A percentile compares a stretch with the other conserved stretches of the same genome.
Evolutionary conservation across 1,140 invertebrate species (phyloP).

Genomic region (Ceratina calcarata): DNA sequence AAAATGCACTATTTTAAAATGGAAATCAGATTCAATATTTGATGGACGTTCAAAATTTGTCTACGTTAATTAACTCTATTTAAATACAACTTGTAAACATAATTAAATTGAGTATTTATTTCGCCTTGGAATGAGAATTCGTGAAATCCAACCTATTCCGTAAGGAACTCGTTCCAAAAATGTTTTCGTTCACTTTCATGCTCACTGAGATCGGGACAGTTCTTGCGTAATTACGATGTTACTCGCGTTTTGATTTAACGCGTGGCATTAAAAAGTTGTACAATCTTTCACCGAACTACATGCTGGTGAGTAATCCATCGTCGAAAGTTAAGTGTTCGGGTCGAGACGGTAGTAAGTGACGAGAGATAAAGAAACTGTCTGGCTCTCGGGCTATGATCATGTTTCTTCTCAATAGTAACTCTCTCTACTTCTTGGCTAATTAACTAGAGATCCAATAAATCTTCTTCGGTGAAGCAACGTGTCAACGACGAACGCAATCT

Average conservation of each 20-base stretch:
- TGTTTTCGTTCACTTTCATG: not conserved
- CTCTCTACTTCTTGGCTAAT: not conserved
- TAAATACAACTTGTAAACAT: too few relatives aligned
- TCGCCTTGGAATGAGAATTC: not conserved
- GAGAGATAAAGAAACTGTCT: not conserved
- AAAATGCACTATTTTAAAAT: not conserved
- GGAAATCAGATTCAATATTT: not conserved
- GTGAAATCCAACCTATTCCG: not conserved
- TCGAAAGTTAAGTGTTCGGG: not conserved
- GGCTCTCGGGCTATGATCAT: not conserved
- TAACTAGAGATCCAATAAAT: not conserved
- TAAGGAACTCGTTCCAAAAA: not conserved
- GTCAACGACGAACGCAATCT: too few relatives aligned
- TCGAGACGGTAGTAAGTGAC: too few relatives aligned
- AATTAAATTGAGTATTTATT: too few relatives aligned
- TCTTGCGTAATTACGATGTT: slow-evolving; percentile 23
- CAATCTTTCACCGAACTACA: not conserved
- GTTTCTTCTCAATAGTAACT: not conserved
- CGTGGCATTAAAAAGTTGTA: not conserved
- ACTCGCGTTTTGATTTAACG: not conserved
- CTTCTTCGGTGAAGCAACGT: not conserved
- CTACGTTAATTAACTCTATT: not conserved
- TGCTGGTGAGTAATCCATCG: not conserved
- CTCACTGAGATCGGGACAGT: not conserved
- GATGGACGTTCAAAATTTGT: not conserved